Percentiles rank a stretch among this genome's conserved stretches.
These are phyloP conservation scores for Ligdia adustata DNA, from an alignment of 2,888 invertebrate species.

Conservation along the genomic window DNA sequence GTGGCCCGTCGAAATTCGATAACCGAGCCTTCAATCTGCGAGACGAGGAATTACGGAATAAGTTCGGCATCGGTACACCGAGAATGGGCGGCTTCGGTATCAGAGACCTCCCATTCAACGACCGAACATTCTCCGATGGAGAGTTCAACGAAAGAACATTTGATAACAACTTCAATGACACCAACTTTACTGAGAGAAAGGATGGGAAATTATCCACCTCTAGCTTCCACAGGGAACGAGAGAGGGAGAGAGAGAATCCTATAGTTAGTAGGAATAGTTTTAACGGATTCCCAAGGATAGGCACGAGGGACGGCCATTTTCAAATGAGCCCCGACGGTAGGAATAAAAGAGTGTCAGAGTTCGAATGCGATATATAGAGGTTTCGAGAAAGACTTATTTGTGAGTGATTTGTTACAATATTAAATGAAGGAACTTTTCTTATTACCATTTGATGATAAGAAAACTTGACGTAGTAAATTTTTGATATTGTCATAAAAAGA, in stretches of 20 bases:
- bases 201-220: slow-evolving; percentile 77
- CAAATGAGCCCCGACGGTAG: slow-evolving; percentile 76
- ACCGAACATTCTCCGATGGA: slow-evolving; percentile 66
- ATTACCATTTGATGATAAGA: too few relatives aligned
- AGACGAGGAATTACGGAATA: slow-evolving; percentile 72
- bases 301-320: slow-evolving; percentile 70
- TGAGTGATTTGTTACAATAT: too few relatives aligned
- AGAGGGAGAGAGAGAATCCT: slow-evolving; percentile 74
- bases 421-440: too few relatives aligned
- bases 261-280: slow-evolving; percentile 79
- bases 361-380: slow-evolving; percentile 86
- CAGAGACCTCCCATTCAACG: slow-evolving; percentile 73
- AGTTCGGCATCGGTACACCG: slow-evolving; percentile 74
- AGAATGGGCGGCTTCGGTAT: slow-evolving; percentile 81
- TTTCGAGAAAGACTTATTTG: too few relatives aligned
- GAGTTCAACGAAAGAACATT: slow-evolving; percentile 66
- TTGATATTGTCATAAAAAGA: too few relatives aligned
- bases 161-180: slow-evolving; percentile 66
- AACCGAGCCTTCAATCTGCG: slow-evolving; percentile 73
- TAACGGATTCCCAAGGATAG: slow-evolving; percentile 75
- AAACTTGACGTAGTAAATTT: too few relatives aligned
- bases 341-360: slow-evolving; percentile 85
- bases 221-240: slow-evolving; percentile 69
- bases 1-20: slow-evolving; percentile 67
- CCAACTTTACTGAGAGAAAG: slow-evolving; percentile 62